phyloP scores from a whole-genome alignment of 2,113 vertebrate species.

The Platysternon megacephalum region DNA sequence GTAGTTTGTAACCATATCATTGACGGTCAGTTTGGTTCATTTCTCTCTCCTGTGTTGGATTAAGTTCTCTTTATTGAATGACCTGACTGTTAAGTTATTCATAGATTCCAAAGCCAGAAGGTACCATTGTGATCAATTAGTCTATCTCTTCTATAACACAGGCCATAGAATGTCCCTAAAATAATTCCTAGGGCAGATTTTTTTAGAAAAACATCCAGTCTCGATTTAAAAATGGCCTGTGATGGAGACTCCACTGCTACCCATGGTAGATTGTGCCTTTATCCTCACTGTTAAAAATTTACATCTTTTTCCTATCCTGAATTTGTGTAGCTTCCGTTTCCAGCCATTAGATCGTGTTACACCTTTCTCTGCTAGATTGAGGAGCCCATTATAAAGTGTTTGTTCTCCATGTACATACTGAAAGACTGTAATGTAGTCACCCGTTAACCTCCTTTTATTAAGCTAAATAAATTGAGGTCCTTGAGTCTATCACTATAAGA shows the following conservation, averaged over 20 bases:
- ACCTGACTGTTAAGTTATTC: not conserved
- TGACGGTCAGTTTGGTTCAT: constrained; percentile 41
- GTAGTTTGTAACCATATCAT: constrained; percentile 54
- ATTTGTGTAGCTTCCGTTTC: not conserved
- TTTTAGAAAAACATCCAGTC: not conserved
- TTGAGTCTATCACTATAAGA: not conserved
- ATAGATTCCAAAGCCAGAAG: not conserved
- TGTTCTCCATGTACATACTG: not conserved
- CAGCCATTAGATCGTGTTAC: not conserved
- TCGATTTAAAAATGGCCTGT: not conserved
- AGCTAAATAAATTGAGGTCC: not conserved
- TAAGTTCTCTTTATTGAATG: constrained; percentile 14
- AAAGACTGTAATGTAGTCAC: not conserved
- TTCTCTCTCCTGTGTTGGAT: not conserved
- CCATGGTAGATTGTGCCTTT: not conserved
- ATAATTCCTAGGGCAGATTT: not conserved
- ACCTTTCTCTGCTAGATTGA: not conserved
- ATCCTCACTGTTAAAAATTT: too few species aligned
- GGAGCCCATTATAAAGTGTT: not conserved
- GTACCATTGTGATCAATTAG: not conserved
- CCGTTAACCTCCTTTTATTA: not conserved
- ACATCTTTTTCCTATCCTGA: too few species aligned
- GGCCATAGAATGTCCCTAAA: not conserved
- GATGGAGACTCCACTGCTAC: not conserved
- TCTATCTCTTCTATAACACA: not conserved